Evolutionary conservation across 2,797 vertebrate genomes (phyloP).

Genomic region (Eulemur rubriventer): DNA sequence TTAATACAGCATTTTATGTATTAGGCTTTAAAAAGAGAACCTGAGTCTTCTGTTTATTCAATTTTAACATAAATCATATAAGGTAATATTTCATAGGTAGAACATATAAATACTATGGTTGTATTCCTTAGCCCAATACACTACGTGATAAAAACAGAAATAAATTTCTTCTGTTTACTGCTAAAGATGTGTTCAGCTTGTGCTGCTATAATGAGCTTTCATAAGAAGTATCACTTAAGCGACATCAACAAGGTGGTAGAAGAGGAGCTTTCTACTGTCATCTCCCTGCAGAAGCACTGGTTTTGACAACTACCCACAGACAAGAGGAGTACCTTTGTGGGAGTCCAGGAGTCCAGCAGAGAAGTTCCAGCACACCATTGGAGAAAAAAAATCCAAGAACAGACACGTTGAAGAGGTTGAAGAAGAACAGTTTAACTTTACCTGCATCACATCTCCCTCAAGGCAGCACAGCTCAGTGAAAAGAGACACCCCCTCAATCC

Average conservation of each 20-base stretch:
- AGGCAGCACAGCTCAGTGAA: neutral
- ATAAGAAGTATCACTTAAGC: neutral
- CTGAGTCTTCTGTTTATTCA: neutral
- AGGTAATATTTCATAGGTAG: neutral
- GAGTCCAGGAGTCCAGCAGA: neutral
- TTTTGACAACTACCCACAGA: neutral
- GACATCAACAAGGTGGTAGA: neutral
- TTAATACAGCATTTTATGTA: slow-evolving; percentile 8
- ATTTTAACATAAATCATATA: slow-evolving; percentile 41
- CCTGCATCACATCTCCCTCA: neutral
- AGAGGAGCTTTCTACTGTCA: neutral
- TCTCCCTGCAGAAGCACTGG: neutral
- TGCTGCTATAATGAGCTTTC: neutral
- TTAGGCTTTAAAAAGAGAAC: slow-evolving; percentile 12
- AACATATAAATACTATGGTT: neutral
- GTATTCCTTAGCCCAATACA: neutral
- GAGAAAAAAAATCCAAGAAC: neutral
- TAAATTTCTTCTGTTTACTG: neutral
- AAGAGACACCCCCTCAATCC: neutral
- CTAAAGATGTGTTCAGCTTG: neutral
- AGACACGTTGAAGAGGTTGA: neutral
- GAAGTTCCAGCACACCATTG: neutral
- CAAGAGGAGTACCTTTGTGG: neutral
- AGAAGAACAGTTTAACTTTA: neutral
- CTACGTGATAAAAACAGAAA: neutral